These are phyloP conservation scores for Ditula angustiorana DNA, from an alignment of 2,888 invertebrate genomes.

Conservation along the genomic window DNA sequence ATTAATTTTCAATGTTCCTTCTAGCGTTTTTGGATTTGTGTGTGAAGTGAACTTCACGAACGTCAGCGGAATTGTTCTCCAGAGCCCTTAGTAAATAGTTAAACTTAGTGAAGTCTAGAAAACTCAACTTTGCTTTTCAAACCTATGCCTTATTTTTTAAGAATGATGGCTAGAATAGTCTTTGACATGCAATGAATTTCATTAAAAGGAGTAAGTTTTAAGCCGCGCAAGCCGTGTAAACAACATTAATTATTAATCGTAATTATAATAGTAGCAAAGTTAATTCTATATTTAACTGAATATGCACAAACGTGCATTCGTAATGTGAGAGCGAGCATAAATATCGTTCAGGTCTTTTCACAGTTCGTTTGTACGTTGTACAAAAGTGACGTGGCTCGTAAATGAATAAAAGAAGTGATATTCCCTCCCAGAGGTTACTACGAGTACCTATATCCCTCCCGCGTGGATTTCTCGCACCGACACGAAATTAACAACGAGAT, in stretches of 20 bases:
- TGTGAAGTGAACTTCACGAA: slow-evolving; percentile 44
- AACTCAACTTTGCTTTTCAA: slow-evolving; percentile 51
- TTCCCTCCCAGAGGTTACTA: slow-evolving; percentile 16
- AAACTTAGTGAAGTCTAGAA: slow-evolving; percentile 65
- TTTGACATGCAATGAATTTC: background rate
- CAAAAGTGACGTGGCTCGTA: slow-evolving; percentile 42
- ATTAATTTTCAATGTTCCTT: slow-evolving; percentile 2
- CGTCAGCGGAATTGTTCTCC: slow-evolving; percentile 54
- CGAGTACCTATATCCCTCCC: slow-evolving; percentile 34
- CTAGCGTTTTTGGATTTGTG: slow-evolving; percentile 1
- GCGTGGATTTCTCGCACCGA: slow-evolving; percentile 23
- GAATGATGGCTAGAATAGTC: background rate
- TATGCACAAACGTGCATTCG: slow-evolving; percentile 13
- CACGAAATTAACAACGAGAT: slow-evolving; percentile 46
- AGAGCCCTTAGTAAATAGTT: slow-evolving; percentile 66
- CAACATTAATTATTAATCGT: background rate
- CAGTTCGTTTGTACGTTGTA: slow-evolving; percentile 23
- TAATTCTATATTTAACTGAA: background rate
- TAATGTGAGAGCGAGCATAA: slow-evolving; percentile 25
- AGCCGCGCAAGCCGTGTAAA: too few relatives aligned
- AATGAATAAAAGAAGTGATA: slow-evolving; percentile 45
- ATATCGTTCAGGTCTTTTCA: slow-evolving; percentile 35
- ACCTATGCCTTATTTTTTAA: background rate
- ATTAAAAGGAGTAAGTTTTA: too few relatives aligned
- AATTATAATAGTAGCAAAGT: background rate